These are phyloP conservation scores for Petroica traversi DNA, from an alignment of 2,113 vertebrate genomes.

Conservation along the genomic window DNA sequence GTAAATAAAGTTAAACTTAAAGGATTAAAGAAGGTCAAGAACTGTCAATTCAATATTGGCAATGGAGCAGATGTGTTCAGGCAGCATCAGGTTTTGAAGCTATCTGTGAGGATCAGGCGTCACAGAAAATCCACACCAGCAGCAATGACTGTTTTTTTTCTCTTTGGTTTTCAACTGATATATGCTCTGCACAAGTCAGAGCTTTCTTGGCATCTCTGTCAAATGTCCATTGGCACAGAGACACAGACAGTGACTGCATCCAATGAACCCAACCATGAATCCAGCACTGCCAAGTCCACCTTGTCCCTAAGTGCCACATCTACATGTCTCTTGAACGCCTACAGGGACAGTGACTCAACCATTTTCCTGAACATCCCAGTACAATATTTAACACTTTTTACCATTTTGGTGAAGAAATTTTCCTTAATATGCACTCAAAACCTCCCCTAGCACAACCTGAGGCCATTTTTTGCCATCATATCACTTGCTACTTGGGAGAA, in stretches of 20 bases:
- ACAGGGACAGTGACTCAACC: background rate
- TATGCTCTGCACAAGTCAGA: background rate
- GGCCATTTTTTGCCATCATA: background rate
- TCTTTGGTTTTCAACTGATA: constrained; percentile 1
- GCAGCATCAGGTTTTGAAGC: constrained; percentile 12
- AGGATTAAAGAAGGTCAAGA: constrained; percentile 63
- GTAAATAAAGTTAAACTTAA: constrained; percentile 60
- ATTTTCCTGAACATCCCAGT: background rate
- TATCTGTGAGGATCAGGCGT: background rate
- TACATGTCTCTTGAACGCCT: background rate
- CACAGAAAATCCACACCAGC: background rate
- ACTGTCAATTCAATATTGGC: constrained; percentile 28
- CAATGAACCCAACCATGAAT: background rate
- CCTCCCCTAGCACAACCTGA: background rate
- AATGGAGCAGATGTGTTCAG: background rate
- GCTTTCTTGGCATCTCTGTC: background rate
- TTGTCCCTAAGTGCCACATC: background rate
- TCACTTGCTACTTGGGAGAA: background rate
- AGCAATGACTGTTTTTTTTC: background rate
- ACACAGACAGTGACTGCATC: background rate
- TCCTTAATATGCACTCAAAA: background rate
- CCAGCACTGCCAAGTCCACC: background rate
- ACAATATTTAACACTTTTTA: background rate
- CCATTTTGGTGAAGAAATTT: background rate
- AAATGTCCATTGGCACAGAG: background rate